phyloP scores from a whole-genome alignment of 2,113 vertebrate genomes.

The Hemiscyllium ocellatum region DNA sequence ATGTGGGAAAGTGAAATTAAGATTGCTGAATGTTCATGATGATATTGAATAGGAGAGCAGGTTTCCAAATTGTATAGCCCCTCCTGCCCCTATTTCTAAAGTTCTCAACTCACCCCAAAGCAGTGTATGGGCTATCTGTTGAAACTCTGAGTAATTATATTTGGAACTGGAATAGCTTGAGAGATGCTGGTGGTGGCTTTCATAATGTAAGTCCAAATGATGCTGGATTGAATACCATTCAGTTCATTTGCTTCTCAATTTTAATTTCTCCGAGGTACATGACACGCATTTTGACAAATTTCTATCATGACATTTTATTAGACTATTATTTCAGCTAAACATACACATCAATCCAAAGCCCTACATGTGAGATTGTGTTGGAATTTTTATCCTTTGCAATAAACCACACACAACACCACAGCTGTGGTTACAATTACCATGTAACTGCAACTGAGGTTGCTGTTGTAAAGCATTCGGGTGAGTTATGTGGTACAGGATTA shows the following conservation, averaged over 20 bases:
- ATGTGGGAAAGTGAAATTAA: too few relatives aligned
- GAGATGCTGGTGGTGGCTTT: background rate
- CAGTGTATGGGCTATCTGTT: background rate
- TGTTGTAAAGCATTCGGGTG: background rate
- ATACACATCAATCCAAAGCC: constrained; percentile 3
- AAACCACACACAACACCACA: constrained; percentile 30
- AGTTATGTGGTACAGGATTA: background rate
- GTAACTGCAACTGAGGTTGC: background rate
- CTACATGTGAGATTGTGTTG: constrained; percentile 11
- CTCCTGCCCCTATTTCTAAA: background rate
- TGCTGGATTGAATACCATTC: background rate
- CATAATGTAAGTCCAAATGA: background rate
- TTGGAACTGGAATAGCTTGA: too few relatives aligned
- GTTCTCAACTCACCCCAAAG: background rate
- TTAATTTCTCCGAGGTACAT: constrained; percentile 20
- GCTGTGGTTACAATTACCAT: constrained; percentile 1
- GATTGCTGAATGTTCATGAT: background rate
- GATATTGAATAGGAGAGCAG: background rate
- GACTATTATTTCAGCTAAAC: constrained; percentile 2
- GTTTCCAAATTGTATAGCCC: background rate
- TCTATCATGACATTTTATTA: background rate
- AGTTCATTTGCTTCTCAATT: background rate
- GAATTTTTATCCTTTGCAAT: constrained; percentile 35
- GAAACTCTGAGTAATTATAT: background rate
- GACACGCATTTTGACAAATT: background rate